Evolutionary conservation across 2,888 invertebrate genomes (phyloP), one percentile per base, ranked within the genome.

Genomic region (Taphrorychus bicolor): DNA sequence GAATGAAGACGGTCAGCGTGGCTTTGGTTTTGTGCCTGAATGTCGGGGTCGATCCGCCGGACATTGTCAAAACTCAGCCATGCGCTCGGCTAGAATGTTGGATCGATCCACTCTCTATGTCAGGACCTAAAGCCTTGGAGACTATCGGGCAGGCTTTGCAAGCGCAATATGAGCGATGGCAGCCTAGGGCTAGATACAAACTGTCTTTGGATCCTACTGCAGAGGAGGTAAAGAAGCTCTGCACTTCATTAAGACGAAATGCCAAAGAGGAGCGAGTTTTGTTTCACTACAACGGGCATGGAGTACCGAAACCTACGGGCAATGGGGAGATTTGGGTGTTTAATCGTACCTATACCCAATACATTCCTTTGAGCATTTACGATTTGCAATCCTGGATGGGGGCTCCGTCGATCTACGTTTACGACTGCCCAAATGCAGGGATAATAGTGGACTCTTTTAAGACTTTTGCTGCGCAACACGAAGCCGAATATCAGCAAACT

Each of bases 311-410:
- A 82, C 99, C 99, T 24, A 99, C 99, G 7, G 87, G 90, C 16
- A 99, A 99, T 84, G 98, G 99, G 5, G 99, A 99, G 86, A 95
- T 98, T 76, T 98, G 98, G 98, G 98, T 99, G 2, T 99, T 99
- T 84, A 99, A 99, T 84, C 84, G 96, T 91, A 93, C 91, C 32
- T 99, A 96, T 82, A 99, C 99, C 2, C 98, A 99, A 84, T 99
- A 99, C 86, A 99, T 99, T 84, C 99, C 99, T 51, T 85, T 99
- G 78, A 98, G 98, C 60, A 91, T 99, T 74, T 98, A 96, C 83
- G 99, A 99, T 85, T 87, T 99, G 66, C 98, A 99, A 86, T 91
- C 93, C 51, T 99, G 99, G 99, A 97, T 99, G 97, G 97, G 97
- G 61, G 92, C 95, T 64, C 99, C 99, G 0, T 98, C 98, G 58